Evolutionary conservation across 2,797 vertebrate species (phyloP).

Genomic region (Macroramphosus scolopax): DNA sequence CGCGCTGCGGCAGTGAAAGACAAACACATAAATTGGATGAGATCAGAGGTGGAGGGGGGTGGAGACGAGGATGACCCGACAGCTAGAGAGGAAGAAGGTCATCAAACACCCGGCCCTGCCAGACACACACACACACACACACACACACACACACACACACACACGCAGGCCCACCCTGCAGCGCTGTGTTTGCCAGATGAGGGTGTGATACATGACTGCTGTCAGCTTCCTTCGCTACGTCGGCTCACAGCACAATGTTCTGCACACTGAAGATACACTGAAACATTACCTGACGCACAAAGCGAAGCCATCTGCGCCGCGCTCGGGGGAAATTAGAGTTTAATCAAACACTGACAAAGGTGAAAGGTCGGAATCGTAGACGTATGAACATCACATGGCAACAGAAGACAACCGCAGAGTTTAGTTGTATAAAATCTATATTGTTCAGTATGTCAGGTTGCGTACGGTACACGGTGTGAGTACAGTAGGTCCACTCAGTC

Average conservation of each 20-base stretch:
- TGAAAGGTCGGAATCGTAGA: constrained; percentile 22
- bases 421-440: constrained; percentile 45
- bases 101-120: constrained; percentile 56
- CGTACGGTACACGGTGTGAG: constrained; percentile 44
- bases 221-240: constrained; percentile 63
- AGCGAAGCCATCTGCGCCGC: constrained; percentile 33
- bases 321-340: constrained; percentile 32
- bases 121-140: constrained; percentile 25
- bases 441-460: constrained; percentile 34
- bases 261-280: constrained; percentile 24
- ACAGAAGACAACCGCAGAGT: constrained; percentile 23
- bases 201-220: constrained; percentile 66
- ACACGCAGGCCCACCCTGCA: constrained; percentile 46
- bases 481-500: constrained; percentile 47
- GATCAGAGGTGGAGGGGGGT: constrained; percentile 51
- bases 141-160: constrained; percentile 17
- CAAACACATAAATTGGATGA: constrained; percentile 48
- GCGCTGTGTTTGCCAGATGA: constrained; percentile 60
- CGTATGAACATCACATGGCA: not conserved
- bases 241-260: constrained; percentile 37
- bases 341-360: constrained; percentile 48
- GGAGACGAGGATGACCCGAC: constrained; percentile 60
- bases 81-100: constrained; percentile 71
- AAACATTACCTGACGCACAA: constrained; percentile 41
- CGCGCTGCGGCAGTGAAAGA: constrained; percentile 26